These are phyloP conservation scores for Uloborus diversus DNA, from an alignment of 1,140 invertebrate species.

Conservation along the genomic window DNA sequence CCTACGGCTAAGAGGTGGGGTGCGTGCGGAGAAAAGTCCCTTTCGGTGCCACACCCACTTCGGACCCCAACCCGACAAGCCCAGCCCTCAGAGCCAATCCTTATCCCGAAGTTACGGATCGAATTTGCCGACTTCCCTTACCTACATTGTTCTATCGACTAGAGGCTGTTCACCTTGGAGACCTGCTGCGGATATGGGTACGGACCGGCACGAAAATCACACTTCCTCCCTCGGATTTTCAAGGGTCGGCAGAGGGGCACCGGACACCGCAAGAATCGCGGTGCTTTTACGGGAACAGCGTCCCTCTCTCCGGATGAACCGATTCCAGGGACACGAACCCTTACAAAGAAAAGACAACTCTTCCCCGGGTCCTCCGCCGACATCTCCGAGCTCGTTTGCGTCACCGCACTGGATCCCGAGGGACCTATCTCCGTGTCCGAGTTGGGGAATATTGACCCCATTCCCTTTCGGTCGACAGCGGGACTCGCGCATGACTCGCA, in stretches of 20 bases:
- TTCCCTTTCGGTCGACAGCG: slow-evolving; percentile 63
- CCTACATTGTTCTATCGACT: slow-evolving; percentile 69
- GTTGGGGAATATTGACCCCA: slow-evolving; percentile 70
- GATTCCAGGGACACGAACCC: too few relatives aligned
- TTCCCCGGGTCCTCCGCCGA: slow-evolving; percentile 35
- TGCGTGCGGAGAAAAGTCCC: too few relatives aligned
- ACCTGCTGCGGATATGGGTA: slow-evolving; percentile 68
- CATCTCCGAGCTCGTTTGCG: slow-evolving; percentile 48
- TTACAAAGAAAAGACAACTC: slow-evolving; percentile 24
- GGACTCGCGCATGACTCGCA: too few relatives aligned
- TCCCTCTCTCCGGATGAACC: too few relatives aligned
- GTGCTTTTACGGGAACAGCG: slow-evolving; percentile 58
- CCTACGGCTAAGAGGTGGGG: too few relatives aligned
- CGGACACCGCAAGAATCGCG: slow-evolving; percentile 65
- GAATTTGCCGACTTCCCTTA: slow-evolving; percentile 68
- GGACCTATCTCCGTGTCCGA: slow-evolving; percentile 63
- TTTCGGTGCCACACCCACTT: slow-evolving; percentile 58
- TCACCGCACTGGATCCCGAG: slow-evolving; percentile 38
- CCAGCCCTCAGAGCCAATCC: slow-evolving; percentile 78
- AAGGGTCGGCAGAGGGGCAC: slow-evolving; percentile 58
- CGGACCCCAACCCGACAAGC: slow-evolving; percentile 71
- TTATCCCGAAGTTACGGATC: slow-evolving; percentile 69
- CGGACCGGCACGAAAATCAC: slow-evolving; percentile 10
- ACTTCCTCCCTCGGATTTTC: slow-evolving; percentile 66
- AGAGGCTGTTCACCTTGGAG: slow-evolving; percentile 68